These are phyloP conservation scores for Forbesichthys agassizii DNA, from an alignment of 2,113 vertebrate species.

Conservation along the genomic window DNA sequence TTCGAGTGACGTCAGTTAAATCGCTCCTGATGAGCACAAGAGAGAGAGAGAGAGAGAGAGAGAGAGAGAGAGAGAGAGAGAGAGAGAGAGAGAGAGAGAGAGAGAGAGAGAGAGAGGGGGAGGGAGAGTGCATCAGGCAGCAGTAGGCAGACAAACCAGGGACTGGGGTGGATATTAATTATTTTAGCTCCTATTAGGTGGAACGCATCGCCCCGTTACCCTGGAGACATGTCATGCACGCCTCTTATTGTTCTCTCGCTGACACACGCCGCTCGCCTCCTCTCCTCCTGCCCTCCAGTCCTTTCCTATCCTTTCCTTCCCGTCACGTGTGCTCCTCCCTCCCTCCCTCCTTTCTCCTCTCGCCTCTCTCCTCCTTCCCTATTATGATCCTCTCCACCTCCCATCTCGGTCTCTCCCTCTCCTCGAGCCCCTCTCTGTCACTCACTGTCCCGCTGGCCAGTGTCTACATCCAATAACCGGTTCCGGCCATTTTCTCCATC, in stretches of 20 bases:
- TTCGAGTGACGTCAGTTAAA: background rate
- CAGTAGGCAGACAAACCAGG: background rate
- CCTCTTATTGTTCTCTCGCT: constrained; percentile 68
- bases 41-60: background rate
- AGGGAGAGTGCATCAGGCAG: background rate
- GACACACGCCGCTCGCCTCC: constrained; percentile 48
- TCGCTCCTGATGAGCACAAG: background rate
- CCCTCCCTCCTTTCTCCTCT: background rate
- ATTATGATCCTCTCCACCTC: constrained; percentile 14
- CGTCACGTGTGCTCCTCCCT: constrained; percentile 47
- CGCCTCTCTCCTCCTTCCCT: constrained; percentile 18
- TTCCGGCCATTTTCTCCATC: too few species aligned
- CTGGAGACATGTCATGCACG: constrained; percentile 65
- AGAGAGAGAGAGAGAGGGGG: constrained; percentile 2
- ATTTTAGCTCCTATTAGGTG: constrained; percentile 62
- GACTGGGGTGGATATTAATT: constrained; percentile 56
- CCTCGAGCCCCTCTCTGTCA: constrained; percentile 8
- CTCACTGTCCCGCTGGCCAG: too few species aligned
- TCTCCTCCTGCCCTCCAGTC: constrained; percentile 16
- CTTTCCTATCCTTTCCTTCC: constrained; percentile 40
- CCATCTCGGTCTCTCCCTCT: constrained; percentile 34
- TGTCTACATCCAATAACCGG: too few species aligned
- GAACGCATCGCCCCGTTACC: constrained; percentile 51
- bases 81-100: background rate
- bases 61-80: background rate